Conservation (phyloP, 2,888 invertebrate genomes). For the Margaritifera margaritifera region DNA sequence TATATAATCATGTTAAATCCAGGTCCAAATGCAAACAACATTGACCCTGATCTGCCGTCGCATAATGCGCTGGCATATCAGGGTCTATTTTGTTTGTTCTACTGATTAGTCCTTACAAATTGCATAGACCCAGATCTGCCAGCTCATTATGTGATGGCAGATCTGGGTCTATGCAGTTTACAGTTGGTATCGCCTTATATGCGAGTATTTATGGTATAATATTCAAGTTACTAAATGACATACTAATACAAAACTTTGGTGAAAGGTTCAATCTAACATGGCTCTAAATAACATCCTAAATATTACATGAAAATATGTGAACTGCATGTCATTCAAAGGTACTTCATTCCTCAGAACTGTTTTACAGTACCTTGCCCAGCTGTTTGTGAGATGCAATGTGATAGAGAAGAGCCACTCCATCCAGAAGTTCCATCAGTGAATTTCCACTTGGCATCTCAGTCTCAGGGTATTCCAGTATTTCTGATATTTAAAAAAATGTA, state of each 20-base stretch:
- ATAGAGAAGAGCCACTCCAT: constrained; percentile 81
- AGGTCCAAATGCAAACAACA: too few relatives aligned
- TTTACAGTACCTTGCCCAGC: constrained; percentile 60
- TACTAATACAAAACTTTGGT: not conserved
- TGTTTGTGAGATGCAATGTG: constrained; percentile 82
- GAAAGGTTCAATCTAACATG: not conserved
- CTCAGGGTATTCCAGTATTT: constrained; percentile 39
- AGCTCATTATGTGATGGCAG: too few relatives aligned
- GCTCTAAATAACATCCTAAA: not conserved
- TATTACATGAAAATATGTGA: not conserved
- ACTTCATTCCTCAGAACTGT: not conserved
- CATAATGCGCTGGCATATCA: too few relatives aligned
- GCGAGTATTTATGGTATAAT: too few relatives aligned
- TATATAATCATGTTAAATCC: too few relatives aligned
- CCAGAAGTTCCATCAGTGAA: constrained; percentile 78
- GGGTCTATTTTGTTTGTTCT: too few relatives aligned
- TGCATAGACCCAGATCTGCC: too few relatives aligned
- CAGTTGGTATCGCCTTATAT: too few relatives aligned
- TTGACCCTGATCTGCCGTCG: too few relatives aligned
- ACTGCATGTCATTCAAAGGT: not conserved
- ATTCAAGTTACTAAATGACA: not conserved
- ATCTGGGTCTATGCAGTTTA: too few relatives aligned
- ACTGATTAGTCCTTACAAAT: too few relatives aligned
- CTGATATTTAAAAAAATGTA: not conserved
- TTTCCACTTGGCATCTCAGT: constrained; percentile 64